Conservation (phyloP, 2,113 vertebrate species). For the Clarias macrocephalus region DNA sequence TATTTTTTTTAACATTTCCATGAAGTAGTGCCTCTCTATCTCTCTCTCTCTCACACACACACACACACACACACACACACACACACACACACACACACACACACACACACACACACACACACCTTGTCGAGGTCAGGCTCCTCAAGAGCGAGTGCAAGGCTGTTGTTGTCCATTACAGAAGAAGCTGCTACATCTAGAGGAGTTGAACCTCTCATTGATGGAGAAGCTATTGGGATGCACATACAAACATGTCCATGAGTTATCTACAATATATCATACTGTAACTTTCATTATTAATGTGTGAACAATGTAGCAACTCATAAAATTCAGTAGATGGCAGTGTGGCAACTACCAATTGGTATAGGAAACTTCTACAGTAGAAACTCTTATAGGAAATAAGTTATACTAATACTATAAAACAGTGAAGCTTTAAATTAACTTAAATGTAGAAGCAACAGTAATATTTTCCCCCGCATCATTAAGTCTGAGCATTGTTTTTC, state of each 20-base stretch:
- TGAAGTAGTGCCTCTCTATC: background rate
- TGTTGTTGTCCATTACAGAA: slow-evolving; percentile 99
- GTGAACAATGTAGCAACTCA: background rate
- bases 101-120: slow-evolving; percentile 49
- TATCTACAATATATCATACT: background rate
- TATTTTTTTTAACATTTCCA: background rate
- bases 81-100: slow-evolving; percentile 46
- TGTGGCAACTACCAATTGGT: background rate
- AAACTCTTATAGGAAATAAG: background rate
- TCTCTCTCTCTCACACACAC: background rate
- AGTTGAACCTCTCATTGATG: slow-evolving; percentile 95
- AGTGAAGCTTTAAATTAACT: background rate
- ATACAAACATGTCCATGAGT: background rate
- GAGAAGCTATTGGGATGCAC: slow-evolving; percentile 79
- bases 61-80: background rate
- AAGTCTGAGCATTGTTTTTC: background rate
- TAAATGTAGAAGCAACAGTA: background rate
- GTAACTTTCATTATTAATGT: slow-evolving; percentile 11
- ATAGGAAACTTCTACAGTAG: background rate
- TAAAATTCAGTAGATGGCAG: background rate
- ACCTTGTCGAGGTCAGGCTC: slow-evolving; percentile 97
- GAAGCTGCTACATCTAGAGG: slow-evolving; percentile 95
- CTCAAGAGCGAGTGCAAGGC: slow-evolving; percentile 89
- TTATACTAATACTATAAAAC: background rate
- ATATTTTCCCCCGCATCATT: background rate